These are phyloP conservation scores for Notocelia uddmanniana DNA, from an alignment of 2,888 invertebrate genomes.

Conservation along the genomic window DNA sequence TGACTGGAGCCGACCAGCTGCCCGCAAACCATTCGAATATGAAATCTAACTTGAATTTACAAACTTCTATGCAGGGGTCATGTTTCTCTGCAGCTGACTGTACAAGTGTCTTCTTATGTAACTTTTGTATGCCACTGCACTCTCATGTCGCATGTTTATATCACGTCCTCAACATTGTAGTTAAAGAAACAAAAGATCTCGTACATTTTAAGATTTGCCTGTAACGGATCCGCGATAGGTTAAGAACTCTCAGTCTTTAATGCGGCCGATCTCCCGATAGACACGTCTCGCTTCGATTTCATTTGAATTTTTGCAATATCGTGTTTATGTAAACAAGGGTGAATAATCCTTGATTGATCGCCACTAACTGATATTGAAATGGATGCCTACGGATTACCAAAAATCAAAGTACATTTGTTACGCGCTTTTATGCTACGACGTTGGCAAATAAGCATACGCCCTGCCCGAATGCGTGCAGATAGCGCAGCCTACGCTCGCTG, in stretches of 20 bases:
- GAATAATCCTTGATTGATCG: conserved; percentile 70
- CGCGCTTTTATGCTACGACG: background rate
- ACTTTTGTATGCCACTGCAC: no score
- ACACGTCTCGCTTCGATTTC: conserved; percentile 66
- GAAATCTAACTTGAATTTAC: no score
- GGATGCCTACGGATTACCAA: conserved; percentile 14
- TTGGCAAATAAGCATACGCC: no score
- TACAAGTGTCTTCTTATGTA: no score
- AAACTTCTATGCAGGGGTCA: no score
- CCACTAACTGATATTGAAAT: conserved; percentile 39
- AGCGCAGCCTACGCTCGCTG: no score
- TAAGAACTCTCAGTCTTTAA: conserved; percentile 57
- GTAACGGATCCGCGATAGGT: conserved; percentile 35
- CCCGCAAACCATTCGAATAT: no score
- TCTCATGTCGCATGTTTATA: background rate
- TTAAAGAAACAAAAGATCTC: conserved; percentile 1
- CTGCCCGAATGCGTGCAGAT: no score
- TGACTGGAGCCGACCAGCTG: no score
- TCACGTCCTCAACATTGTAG: background rate
- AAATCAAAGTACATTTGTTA: background rate
- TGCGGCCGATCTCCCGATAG: conserved; percentile 60
- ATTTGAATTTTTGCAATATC: conserved; percentile 68
- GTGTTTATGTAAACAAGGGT: conserved; percentile 55
- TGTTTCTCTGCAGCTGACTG: no score
- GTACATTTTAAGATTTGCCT: conserved; percentile 36